phyloP scores from a whole-genome alignment of 2,888 invertebrate species.

The Morpho helenor region DNA sequence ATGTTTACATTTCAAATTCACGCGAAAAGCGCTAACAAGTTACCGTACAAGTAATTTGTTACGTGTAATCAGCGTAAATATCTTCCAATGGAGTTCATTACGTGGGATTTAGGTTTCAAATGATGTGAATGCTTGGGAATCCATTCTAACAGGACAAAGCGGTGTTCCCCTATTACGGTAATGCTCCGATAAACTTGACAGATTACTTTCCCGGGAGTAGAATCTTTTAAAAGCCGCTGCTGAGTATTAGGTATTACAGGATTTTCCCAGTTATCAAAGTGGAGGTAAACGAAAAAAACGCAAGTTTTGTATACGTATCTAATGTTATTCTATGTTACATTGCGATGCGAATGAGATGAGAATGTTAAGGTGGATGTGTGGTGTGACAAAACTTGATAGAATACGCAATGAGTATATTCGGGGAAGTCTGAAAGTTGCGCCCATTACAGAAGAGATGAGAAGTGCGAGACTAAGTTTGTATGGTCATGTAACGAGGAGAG shows the following conservation, averaged over 20 bases:
- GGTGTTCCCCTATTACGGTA: slow-evolving; percentile 56
- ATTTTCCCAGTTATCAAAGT: slow-evolving; percentile 53
- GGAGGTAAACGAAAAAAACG: slow-evolving; percentile 34
- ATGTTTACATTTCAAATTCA: too few relatives aligned
- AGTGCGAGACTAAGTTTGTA: too few relatives aligned
- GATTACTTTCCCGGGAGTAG: slow-evolving; percentile 58
- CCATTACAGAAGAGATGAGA: too few relatives aligned
- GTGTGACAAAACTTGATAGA: too few relatives aligned
- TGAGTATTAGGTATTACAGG: slow-evolving; percentile 53
- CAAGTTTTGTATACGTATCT: too few relatives aligned
- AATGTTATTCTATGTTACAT: too few relatives aligned
- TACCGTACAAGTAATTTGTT: slow-evolving; percentile 6
- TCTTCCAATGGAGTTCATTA: slow-evolving; percentile 18
- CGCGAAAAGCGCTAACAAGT: not conserved
- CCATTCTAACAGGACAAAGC: slow-evolving; percentile 42
- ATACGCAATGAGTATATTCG: too few relatives aligned
- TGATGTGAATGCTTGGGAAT: slow-evolving; percentile 19
- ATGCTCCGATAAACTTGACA: slow-evolving; percentile 69
- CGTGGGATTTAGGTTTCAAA: slow-evolving; percentile 19
- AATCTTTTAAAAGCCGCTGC: slow-evolving; percentile 56
- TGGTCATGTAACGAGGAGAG: too few relatives aligned
- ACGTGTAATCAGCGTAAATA: slow-evolving; percentile 10
- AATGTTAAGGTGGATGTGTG: too few relatives aligned
- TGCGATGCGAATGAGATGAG: too few relatives aligned
- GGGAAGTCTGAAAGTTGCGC: too few relatives aligned